Conservation (phyloP, 2,797 vertebrate genomes). For the Arremon aurantiirostris region DNA sequence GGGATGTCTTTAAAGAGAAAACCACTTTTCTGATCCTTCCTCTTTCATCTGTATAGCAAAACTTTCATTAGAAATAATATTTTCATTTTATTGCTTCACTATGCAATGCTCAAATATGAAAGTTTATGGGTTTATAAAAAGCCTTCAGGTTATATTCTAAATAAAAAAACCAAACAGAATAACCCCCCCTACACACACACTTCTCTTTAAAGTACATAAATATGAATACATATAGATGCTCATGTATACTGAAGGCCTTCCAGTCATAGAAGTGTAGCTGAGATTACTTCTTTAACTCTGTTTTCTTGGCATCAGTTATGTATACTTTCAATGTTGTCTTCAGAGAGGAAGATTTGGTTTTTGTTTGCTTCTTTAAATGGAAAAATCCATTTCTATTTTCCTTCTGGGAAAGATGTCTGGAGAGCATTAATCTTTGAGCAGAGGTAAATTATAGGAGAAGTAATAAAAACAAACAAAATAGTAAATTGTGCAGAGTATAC, state of each 20-base stretch:
- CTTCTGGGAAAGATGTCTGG: neutral
- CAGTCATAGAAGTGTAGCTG: neutral
- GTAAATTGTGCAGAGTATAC: neutral
- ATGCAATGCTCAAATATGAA: neutral
- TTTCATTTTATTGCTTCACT: neutral
- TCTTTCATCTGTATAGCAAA: neutral
- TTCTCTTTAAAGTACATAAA: neutral
- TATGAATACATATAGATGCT: neutral
- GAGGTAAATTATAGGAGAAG: constrained; percentile 10
- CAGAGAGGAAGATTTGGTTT: neutral
- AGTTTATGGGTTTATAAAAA: neutral
- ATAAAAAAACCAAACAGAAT: neutral
- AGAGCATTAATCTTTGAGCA: neutral
- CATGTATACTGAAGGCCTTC: neutral
- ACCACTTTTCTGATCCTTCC: neutral
- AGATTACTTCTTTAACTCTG: neutral
- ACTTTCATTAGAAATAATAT: neutral
- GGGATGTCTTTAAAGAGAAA: neutral
- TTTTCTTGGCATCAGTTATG: neutral
- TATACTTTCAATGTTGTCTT: neutral
- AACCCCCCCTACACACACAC: rapidly evolving
- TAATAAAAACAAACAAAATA: constrained; percentile 30
- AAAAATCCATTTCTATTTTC: constrained; percentile 52
- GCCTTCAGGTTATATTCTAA: neutral
- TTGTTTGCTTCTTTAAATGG: constrained; percentile 30